Evolutionary conservation across 2,888 invertebrate genomes (phyloP).

Genomic region (Pantelozetes paolii): DNA sequence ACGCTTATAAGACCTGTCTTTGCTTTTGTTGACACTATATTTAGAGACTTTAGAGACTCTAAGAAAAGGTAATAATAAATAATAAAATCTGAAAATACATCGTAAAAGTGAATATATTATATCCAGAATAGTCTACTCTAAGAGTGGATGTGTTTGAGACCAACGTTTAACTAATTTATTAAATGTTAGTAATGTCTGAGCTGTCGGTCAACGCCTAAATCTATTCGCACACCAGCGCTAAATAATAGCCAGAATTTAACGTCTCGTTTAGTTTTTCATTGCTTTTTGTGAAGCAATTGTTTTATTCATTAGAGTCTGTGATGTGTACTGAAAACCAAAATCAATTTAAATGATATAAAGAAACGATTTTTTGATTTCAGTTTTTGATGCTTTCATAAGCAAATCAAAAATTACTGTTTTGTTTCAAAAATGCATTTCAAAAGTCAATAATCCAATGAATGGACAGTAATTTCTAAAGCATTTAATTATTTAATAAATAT

Average conservation of each 20-base stretch:
- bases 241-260: slow-evolving; percentile 23
- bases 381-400: neutral
- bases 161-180: slow-evolving; percentile 27
- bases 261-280: slow-evolving; percentile 13
- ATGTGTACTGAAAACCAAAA: no score
- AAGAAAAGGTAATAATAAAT: slow-evolving; percentile 5
- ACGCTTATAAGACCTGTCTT: no score
- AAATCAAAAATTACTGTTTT: neutral
- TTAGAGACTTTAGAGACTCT: neutral
- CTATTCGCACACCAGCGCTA: slow-evolving; percentile 22
- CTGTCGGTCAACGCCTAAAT: slow-evolving; percentile 30
- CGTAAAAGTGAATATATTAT: no score
- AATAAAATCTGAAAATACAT: neutral
- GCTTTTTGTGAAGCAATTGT: neutral
- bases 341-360: neutral
- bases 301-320: no score
- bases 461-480: neutral
- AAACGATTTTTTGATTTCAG: slow-evolving; percentile 1
- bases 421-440: neutral
- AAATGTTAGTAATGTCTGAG: slow-evolving; percentile 19
- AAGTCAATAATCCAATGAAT: neutral
- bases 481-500: neutral
- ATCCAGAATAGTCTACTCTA: neutral
- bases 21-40: slow-evolving; percentile 13
- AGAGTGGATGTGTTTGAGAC: neutral